Conservation (phyloP, 2,113 vertebrate species). For the Scalopus aquaticus region DNA sequence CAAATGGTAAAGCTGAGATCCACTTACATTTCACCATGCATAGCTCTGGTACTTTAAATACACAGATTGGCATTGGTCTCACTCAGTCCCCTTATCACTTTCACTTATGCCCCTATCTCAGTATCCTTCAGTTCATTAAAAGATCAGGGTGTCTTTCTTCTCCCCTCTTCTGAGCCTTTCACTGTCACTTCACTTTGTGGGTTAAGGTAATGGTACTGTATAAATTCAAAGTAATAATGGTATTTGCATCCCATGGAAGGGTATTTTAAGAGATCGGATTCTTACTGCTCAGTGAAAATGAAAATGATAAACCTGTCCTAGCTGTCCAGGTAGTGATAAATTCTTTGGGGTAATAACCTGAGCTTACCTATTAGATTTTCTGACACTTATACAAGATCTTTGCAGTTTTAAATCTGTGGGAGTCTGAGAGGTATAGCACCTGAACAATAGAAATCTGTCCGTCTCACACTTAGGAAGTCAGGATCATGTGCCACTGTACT, state of each 20-base stretch:
- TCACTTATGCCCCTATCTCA: neutral
- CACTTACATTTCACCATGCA: neutral
- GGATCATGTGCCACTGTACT: neutral
- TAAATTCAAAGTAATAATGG: constrained; percentile 25
- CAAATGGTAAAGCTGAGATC: neutral
- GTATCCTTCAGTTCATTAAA: neutral
- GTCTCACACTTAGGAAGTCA: neutral
- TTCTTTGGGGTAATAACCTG: neutral
- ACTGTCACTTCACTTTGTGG: neutral
- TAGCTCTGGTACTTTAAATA: neutral
- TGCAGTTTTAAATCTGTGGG: neutral
- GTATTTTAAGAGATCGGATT: constrained; percentile 36
- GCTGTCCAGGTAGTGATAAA: neutral
- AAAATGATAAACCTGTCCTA: constrained; percentile 22
- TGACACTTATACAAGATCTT: neutral
- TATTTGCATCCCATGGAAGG: neutral
- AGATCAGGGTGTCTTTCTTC: neutral
- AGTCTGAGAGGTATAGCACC: neutral
- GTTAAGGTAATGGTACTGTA: neutral
- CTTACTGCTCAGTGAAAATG: neutral
- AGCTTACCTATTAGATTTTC: neutral
- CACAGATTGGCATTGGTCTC: neutral
- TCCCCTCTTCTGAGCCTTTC: neutral
- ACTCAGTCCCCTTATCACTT: neutral
- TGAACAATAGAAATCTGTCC: neutral